A percentile compares a stretch with the other conserved stretches of the same genome.
These are phyloP conservation scores for Rhamphomyia laevipes DNA, from an alignment of 2,888 invertebrate genomes.

Conservation along the genomic window DNA sequence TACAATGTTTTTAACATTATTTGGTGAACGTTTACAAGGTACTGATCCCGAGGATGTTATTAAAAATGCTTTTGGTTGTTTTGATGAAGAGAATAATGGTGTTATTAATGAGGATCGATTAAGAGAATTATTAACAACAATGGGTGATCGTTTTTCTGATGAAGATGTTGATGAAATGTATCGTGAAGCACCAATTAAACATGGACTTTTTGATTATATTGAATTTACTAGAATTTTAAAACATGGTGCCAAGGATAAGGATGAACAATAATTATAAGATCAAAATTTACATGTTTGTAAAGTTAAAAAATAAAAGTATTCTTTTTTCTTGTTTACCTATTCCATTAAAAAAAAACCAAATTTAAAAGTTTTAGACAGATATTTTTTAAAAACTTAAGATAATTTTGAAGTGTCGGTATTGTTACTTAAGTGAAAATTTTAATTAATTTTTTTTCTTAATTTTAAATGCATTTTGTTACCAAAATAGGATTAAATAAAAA, in stretches of 20 bases:
- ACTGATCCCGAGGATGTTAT: conserved; percentile 99
- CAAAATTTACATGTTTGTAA: background rate
- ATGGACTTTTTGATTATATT: conserved; percentile 86
- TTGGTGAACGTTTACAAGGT: conserved; percentile 95
- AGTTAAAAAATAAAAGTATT: background rate
- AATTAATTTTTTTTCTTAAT: too few relatives aligned
- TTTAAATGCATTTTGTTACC: too few relatives aligned
- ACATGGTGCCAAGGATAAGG: conserved; percentile 98
- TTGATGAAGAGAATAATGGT: conserved; percentile 93
- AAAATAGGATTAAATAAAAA: too few relatives aligned
- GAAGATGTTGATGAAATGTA: conserved; percentile 98
- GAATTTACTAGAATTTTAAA: conserved; percentile 98
- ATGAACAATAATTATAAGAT: conserved; percentile 58
- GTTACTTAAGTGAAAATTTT: too few relatives aligned
- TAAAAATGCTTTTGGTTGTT: conserved; percentile 98
- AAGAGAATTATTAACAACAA: conserved; percentile 87
- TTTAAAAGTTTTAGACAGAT: too few relatives aligned
- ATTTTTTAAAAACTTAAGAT: too few relatives aligned
- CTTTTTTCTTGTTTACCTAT: too few relatives aligned
- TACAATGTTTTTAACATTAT: conserved; percentile 97
- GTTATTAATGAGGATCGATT: conserved; percentile 88
- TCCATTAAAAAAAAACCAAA: too few relatives aligned
- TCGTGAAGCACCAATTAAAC: conserved; percentile 93
- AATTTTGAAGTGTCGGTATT: too few relatives aligned
- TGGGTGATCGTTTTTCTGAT: conserved; percentile 95